Conservation (phyloP, 2,113 vertebrate species). For the Spizaetus ornatus region DNA sequence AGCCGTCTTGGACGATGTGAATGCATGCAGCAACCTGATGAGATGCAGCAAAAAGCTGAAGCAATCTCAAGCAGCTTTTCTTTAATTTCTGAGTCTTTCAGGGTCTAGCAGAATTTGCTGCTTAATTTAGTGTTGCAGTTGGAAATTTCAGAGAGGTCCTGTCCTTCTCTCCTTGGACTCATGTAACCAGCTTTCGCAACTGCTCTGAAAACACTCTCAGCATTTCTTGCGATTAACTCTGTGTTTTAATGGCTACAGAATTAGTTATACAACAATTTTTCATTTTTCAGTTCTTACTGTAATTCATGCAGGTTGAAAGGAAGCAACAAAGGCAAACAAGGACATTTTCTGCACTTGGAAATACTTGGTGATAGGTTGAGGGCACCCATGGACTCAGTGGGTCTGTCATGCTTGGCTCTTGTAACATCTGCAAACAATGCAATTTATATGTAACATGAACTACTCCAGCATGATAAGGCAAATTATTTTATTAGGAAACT, state of each 20-base stretch:
- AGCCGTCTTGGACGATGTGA: rapidly evolving
- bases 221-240: neutral
- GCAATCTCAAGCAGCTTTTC: neutral
- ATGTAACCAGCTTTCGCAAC: neutral
- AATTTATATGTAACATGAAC: rapidly evolving
- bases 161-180: neutral
- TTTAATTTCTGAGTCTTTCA: neutral
- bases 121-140: neutral
- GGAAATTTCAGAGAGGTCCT: neutral
- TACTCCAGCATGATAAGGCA: neutral
- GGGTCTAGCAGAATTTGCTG: neutral
- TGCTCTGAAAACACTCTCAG: neutral
- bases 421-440: neutral
- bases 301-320: too few species aligned
- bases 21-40: neutral
- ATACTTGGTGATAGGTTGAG: too few species aligned
- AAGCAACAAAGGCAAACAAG: neutral
- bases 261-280: neutral
- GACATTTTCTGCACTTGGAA: neutral
- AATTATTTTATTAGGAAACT: too few species aligned
- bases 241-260: neutral
- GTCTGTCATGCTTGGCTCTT: neutral
- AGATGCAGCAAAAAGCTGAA: neutral
- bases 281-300: neutral
- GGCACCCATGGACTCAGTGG: rapidly evolving